Conservation (phyloP, 2,113 vertebrate genomes). For the Archilochus colubris region DNA sequence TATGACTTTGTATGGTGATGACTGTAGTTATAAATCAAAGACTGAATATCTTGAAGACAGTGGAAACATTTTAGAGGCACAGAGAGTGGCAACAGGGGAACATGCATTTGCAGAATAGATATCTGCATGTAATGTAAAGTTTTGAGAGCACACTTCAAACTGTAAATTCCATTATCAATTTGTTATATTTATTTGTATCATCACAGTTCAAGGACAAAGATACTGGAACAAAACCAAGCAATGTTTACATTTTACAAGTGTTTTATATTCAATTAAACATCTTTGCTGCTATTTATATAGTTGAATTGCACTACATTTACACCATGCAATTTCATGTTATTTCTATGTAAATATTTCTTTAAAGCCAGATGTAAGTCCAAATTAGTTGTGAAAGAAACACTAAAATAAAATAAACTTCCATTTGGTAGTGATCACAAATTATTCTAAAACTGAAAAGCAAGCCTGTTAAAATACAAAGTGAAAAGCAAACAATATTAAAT, state of each 20-base stretch:
- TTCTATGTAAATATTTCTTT: constrained; percentile 81
- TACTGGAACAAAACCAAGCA: constrained; percentile 55
- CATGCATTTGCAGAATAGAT: neutral
- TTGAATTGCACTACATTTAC: constrained; percentile 74
- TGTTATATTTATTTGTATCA: constrained; percentile 25
- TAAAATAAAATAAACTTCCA: constrained; percentile 78
- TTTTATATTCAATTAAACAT: constrained; percentile 80
- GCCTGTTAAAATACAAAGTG: constrained; percentile 63
- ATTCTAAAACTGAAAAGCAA: constrained; percentile 40
- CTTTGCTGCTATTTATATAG: constrained; percentile 77
- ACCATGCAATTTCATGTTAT: constrained; percentile 65
- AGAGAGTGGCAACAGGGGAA: neutral
- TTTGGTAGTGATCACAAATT: constrained; percentile 72
- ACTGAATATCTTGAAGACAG: neutral
- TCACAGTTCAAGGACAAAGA: constrained; percentile 19
- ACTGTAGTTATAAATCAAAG: neutral
- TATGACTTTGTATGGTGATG: neutral
- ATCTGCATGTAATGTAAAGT: neutral
- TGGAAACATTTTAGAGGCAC: neutral
- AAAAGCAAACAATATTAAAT: constrained; percentile 52
- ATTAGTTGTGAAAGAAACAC: constrained; percentile 77
- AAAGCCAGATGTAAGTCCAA: constrained; percentile 73
- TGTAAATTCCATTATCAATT: constrained; percentile 59
- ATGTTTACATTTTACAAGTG: constrained; percentile 71
- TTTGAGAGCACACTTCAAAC: constrained; percentile 4